A percentile compares a stretch with the other conserved stretches of the same genome.
These are phyloP conservation scores for Apostichopus leukothele DNA, from an alignment of 53 echinoderm and acorn worm species.

Conservation along the genomic window DNA sequence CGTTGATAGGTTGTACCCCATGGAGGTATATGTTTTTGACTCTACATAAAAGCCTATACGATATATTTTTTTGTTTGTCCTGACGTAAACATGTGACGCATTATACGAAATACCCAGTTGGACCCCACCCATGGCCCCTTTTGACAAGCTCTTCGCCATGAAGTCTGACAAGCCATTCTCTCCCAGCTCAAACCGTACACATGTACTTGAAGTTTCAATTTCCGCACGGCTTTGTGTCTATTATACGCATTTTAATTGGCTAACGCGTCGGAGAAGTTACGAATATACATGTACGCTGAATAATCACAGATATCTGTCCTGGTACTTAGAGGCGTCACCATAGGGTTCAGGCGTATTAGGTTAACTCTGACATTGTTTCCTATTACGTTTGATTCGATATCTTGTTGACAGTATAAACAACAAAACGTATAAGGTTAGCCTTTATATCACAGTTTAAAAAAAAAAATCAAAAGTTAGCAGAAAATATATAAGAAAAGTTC, in stretches of 20 bases:
- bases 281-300: background rate
- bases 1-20: background rate
- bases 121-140: constrained; percentile 29
- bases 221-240: constrained; percentile 37
- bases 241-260: constrained; percentile 41
- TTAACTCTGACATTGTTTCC: constrained; percentile 32
- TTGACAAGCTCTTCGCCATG: constrained; percentile 1
- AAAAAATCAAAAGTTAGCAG: too few species aligned
- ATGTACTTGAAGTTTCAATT: constrained; percentile 40
- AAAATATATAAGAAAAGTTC: too few species aligned
- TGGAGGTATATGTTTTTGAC: constrained; percentile 1
- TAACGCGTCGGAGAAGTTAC: background rate
- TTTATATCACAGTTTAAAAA: too few species aligned
- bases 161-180: constrained; percentile 4
- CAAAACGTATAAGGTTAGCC: too few species aligned
- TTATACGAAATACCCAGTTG: constrained; percentile 5
- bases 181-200: constrained; percentile 16
- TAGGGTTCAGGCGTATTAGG: constrained; percentile 22
- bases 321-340: constrained; percentile 37
- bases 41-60: background rate
- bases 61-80: background rate
- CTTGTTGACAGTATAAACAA: too few species aligned
- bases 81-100: constrained; percentile 1
- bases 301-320: background rate
- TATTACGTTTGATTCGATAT: background rate